A percentile compares a stretch with the other conserved stretches of the same genome.
Evolutionary conservation across 2,797 vertebrate genomes (phyloP).

Genomic region (Melanotaenia boesemani): DNA sequence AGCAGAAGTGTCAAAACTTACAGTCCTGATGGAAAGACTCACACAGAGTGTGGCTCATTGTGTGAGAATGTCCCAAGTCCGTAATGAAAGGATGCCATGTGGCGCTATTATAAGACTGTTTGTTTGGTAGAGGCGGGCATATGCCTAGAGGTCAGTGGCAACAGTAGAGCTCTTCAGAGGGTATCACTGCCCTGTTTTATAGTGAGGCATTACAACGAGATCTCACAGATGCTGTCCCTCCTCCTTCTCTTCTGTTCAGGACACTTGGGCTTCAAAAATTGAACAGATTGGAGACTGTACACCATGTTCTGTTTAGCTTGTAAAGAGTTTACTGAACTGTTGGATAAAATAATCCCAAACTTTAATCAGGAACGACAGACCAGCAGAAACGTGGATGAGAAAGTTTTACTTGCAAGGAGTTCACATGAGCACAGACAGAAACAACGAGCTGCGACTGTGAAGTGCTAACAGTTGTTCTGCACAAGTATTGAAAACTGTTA

Average conservation of each 20-base stretch:
- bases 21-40: neutral
- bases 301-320: conserved; percentile 1
- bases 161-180: conserved; percentile 64
- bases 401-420: too few relatives aligned
- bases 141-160: conserved; percentile 46
- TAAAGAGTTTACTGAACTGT: conserved; percentile 15
- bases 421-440: too few relatives aligned
- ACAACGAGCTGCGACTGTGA: too few relatives aligned
- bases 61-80: neutral
- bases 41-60: neutral
- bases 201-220: conserved; percentile 28
- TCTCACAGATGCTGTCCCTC: conserved; percentile 51
- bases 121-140: conserved; percentile 30
- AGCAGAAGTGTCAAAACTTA: neutral
- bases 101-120: conserved; percentile 44
- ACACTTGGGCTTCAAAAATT: conserved; percentile 32
- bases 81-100: conserved; percentile 28
- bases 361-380: too few relatives aligned
- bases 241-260: conserved; percentile 35
- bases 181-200: conserved; percentile 52
- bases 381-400: too few relatives aligned
- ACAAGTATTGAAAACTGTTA: too few relatives aligned
- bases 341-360: too few relatives aligned
- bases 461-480: too few relatives aligned
- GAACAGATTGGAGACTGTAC: conserved; percentile 38